Percentiles rank a stretch among this genome's conserved stretches.
These are phyloP conservation scores for Pachydiplax longipennis DNA, from an alignment of 2,888 invertebrate genomes.

Conservation along the genomic window DNA sequence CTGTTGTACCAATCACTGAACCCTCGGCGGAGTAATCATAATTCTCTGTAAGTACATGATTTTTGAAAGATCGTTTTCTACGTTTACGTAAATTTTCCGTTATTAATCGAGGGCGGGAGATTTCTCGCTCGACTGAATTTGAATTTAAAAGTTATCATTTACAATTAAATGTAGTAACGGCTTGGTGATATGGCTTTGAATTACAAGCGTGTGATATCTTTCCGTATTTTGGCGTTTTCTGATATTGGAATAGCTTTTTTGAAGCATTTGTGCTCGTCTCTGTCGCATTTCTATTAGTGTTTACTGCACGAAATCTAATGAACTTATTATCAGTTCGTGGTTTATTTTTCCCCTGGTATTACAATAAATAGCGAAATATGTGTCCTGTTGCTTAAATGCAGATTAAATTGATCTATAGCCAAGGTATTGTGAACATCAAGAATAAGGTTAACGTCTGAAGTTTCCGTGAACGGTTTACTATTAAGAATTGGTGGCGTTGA, in stretches of 20 bases:
- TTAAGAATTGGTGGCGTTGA: neutral
- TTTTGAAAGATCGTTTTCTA: neutral
- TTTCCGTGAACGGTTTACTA: neutral
- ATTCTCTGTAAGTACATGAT: neutral
- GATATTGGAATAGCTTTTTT: neutral
- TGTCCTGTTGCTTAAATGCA: too few species aligned
- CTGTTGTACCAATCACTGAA: neutral
- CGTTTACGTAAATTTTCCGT: slow-evolving; percentile 3
- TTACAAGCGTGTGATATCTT: neutral
- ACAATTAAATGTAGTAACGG: neutral
- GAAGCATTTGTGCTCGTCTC: too few species aligned
- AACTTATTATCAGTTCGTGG: too few species aligned
- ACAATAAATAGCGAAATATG: too few species aligned
- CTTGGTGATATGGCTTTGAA: neutral
- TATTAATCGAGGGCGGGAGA: slow-evolving; percentile 17
- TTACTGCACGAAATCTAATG: too few species aligned
- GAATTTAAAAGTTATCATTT: neutral
- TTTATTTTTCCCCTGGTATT: too few species aligned
- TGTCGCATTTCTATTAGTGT: too few species aligned
- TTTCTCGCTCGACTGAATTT: neutral
- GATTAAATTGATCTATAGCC: too few species aligned
- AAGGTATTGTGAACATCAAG: too few species aligned
- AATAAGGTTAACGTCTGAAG: neutral
- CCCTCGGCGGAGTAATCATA: neutral
- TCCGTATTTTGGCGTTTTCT: neutral